Evolutionary conservation across 1,140 invertebrate genomes (phyloP).

Genomic region (Drosophila parabipectinata): DNA sequence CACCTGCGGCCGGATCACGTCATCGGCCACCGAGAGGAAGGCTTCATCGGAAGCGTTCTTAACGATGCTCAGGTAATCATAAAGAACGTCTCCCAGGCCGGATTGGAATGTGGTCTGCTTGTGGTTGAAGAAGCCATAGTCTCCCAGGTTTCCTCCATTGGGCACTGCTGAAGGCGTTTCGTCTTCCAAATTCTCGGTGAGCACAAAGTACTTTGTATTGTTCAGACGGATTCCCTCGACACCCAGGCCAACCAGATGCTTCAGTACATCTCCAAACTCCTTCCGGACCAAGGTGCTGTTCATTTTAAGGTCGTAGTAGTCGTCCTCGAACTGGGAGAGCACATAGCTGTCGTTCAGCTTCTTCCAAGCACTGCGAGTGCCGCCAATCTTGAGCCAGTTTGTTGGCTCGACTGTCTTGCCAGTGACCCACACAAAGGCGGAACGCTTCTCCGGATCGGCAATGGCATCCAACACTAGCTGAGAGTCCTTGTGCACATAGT

Average conservation of each 20-base stretch:
- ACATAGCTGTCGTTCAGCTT: slow-evolving; percentile 86
- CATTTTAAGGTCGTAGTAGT: slow-evolving; percentile 89
- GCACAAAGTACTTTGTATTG: slow-evolving; percentile 87
- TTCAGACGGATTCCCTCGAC: slow-evolving; percentile 90
- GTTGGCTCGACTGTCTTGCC: slow-evolving; percentile 85
- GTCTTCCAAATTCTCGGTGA: slow-evolving; percentile 85
- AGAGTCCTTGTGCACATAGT: slow-evolving; percentile 84
- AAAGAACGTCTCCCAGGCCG: slow-evolving; percentile 86
- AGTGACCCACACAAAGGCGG: slow-evolving; percentile 68
- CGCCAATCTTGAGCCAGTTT: slow-evolving; percentile 88
- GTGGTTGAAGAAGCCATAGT: slow-evolving; percentile 87
- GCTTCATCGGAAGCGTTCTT: slow-evolving; percentile 85
- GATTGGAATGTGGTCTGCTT: slow-evolving; percentile 86
- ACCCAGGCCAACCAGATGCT: slow-evolving; percentile 88
- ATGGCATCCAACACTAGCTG: slow-evolving; percentile 70
- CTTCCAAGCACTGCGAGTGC: slow-evolving; percentile 87
- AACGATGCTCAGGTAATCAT: slow-evolving; percentile 86
- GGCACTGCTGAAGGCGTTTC: slow-evolving; percentile 79
- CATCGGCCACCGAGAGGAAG: slow-evolving; percentile 77
- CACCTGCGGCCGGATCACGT: slow-evolving; percentile 57
- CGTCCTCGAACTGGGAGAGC: slow-evolving; percentile 86
- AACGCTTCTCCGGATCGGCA: slow-evolving; percentile 70
- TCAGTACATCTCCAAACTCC: slow-evolving; percentile 88
- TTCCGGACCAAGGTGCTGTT: slow-evolving; percentile 85
- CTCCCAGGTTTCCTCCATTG: slow-evolving; percentile 52